Percentiles rank a stretch among this genome's conserved stretches.
Evolutionary conservation across 2,113 vertebrate genomes (phyloP).

Genomic region (Chloropsis cyanopogon): DNA sequence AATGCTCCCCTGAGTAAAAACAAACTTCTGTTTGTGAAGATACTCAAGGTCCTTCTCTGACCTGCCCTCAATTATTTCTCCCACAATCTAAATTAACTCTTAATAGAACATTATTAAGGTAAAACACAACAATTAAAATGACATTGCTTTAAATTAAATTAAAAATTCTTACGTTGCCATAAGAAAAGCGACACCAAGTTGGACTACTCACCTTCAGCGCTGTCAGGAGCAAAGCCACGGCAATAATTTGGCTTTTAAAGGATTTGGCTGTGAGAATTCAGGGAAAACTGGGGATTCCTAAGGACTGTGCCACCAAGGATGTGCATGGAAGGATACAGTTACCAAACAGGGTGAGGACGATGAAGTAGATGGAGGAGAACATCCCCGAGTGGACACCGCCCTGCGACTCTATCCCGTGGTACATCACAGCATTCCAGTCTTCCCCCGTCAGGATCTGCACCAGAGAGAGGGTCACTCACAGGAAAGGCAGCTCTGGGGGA

Average conservation of each 20-base stretch:
- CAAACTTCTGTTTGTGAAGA: not conserved
- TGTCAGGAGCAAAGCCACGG: not conserved
- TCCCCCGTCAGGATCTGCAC: conserved; percentile 91
- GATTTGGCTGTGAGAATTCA: not conserved
- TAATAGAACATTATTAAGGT: not conserved
- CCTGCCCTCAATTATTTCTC: not conserved
- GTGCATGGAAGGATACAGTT: conserved; percentile 92
- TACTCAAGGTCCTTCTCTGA: not conserved
- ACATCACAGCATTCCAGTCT: conserved; percentile 98
- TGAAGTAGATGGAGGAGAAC: conserved; percentile 96
- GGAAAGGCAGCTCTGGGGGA: not conserved
- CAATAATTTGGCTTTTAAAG: not conserved
- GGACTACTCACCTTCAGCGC: not conserved
- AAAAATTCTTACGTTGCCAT: rapidly evolving
- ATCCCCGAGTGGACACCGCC: conserved; percentile 90
- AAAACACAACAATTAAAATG: not conserved
- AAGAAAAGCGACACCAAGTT: not conserved
- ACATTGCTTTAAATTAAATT: not conserved
- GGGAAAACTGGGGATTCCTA: not conserved
- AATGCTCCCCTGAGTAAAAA: not conserved
- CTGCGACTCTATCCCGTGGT: conserved; percentile 91
- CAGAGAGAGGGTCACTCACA: not conserved
- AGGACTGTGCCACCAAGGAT: too few relatives aligned
- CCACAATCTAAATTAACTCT: not conserved
- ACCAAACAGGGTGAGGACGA: conserved; percentile 91